A percentile compares a stretch with the other conserved stretches of the same genome.
These are phyloP conservation scores for Micronycteris hirsuta DNA, from an alignment of 2,113 vertebrate genomes.

Conservation along the genomic window DNA sequence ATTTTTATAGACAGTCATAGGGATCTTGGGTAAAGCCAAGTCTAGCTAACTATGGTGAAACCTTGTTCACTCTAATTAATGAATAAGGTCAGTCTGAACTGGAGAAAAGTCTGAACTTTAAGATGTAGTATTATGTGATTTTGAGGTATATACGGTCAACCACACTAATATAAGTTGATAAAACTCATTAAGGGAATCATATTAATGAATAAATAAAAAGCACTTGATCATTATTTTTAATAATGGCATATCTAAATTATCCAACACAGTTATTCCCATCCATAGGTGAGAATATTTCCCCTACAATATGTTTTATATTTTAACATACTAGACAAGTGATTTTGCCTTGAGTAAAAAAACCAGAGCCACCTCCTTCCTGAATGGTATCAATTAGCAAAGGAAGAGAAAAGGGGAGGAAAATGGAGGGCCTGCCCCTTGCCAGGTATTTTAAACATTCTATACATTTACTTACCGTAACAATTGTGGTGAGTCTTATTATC, in stretches of 20 bases:
- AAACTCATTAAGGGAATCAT: neutral
- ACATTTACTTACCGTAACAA: neutral
- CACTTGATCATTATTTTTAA: neutral
- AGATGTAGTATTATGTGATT: neutral
- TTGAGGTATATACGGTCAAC: neutral
- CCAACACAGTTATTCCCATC: neutral
- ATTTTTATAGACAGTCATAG: neutral
- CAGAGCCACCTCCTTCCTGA: neutral
- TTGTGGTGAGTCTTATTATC: neutral
- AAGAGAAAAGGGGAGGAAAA: neutral
- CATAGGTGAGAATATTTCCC: neutral
- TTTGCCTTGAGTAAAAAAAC: neutral
- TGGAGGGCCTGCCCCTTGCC: neutral
- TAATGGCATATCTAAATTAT: neutral
- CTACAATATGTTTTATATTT: neutral
- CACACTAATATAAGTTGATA: neutral
- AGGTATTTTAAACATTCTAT: neutral
- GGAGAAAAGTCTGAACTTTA: neutral
- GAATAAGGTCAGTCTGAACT: neutral
- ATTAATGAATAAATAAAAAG: constrained; percentile 27
- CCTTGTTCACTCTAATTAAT: neutral
- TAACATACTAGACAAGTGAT: neutral
- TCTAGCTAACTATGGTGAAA: neutral
- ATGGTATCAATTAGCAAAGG: neutral
- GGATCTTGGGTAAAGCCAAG: neutral